Conservation (phyloP, 2,113 vertebrate genomes). For the Sterna hirundo region DNA sequence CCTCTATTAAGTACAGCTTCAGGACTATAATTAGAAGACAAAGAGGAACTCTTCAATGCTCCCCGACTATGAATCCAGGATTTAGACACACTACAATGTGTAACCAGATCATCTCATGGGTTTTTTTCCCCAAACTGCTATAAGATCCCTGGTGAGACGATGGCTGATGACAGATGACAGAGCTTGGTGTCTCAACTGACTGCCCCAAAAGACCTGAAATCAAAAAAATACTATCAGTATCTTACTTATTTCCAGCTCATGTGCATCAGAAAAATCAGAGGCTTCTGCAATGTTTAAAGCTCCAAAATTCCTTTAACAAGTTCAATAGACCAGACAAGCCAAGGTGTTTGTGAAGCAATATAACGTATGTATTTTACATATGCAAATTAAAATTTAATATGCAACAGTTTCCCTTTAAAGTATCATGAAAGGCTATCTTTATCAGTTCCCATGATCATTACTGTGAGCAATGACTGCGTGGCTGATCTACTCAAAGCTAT, state of each 20-base stretch:
- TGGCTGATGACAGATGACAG: slow-evolving; percentile 77
- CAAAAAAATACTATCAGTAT: slow-evolving; percentile 14
- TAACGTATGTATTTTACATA: background rate
- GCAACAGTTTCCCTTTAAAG: background rate
- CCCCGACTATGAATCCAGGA: slow-evolving; percentile 20
- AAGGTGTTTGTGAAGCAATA: background rate
- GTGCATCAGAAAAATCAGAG: background rate
- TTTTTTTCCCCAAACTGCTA: slow-evolving; percentile 64
- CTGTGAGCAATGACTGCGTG: background rate
- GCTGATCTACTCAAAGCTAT: background rate
- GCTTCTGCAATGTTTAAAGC: background rate
- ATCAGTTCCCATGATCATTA: background rate
- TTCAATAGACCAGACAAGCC: background rate
- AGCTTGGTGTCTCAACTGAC: slow-evolving; percentile 67
- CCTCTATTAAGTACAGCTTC: background rate
- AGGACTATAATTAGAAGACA: slow-evolving; percentile 28
- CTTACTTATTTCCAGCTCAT: slow-evolving; percentile 39
- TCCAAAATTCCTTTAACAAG: background rate
- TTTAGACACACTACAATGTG: slow-evolving; percentile 63
- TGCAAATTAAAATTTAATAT: background rate
- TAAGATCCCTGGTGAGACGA: slow-evolving; percentile 74
- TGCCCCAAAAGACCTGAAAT: slow-evolving; percentile 65
- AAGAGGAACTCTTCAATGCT: background rate
- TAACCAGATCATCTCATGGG: slow-evolving; percentile 72
- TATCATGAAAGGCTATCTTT: background rate